Base-by-base conservation (phyloP, 30 jellyfish, hydroid and myxozoan species). In the Aurelia coerulea region DNA sequence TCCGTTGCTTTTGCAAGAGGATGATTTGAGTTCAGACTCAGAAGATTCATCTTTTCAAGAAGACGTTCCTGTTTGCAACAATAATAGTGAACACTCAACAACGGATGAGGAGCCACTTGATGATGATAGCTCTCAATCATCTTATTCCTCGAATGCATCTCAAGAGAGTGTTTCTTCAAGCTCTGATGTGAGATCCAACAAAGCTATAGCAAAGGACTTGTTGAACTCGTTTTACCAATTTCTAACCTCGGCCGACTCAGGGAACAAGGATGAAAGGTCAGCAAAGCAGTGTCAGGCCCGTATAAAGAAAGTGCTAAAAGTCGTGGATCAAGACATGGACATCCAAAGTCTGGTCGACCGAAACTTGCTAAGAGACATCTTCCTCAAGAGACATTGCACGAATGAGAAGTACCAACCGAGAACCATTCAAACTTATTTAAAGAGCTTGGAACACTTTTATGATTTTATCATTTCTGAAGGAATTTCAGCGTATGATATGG, bases 11-110 rank as follows among this genome's bases (percentile, higher is more conserved):
- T n/a, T 6, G 9, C 63, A 65, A 15, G 41, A 62, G 34, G 89
- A 65, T 17, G 67, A 39, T 29, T 34, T 79, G 10, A 80, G 19
- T 52, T 65, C 89, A 7, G 80, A 79, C 34, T 65, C 70, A 7
- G 71, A 79, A 59, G 89, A 79, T 42, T 79, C 89, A 41, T 63
- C 80, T 37, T 79, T 79, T 79, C 29, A 23, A 23, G 29, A 23
- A 23, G 29, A 23, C 29, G 29, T 23, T 23, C 29, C 29, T 23
- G 29, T 23, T 23, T 23, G 29, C 29, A 23, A 23, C 29, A 23
- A 23, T 23, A 23, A 23, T 23, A 23, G 29, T 23, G 29, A 23
- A 23, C 29, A 23, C 29, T 23, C 0, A 23, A 23, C 29, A 23
- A 23, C 29, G 29, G 29, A 23, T 23, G 29, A 23, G 29, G 29